phyloP scores from a whole-genome alignment of 2,113 vertebrate genomes.

The Corydoras maculifer region DNA sequence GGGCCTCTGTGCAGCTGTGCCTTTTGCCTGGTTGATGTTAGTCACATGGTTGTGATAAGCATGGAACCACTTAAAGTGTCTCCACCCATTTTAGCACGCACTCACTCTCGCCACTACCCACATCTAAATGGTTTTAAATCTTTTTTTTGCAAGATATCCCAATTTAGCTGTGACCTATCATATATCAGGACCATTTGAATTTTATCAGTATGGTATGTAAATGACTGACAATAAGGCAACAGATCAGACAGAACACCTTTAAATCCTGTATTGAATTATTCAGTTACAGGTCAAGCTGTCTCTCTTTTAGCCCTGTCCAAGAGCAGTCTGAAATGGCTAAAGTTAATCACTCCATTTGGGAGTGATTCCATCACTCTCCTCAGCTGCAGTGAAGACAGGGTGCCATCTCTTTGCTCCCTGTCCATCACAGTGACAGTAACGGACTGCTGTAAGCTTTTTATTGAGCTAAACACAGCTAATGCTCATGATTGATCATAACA shows the following conservation, averaged over 20 bases:
- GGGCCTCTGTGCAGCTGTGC: constrained; percentile 23
- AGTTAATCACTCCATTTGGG: constrained; percentile 39
- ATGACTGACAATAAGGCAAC: neutral
- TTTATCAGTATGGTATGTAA: neutral
- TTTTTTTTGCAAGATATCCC: constrained; percentile 24
- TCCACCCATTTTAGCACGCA: constrained; percentile 24
- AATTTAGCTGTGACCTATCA: constrained; percentile 19
- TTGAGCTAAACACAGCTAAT: constrained; percentile 9
- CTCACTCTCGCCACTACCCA: constrained; percentile 36
- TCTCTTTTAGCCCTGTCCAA: neutral
- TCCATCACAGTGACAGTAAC: constrained; percentile 26
- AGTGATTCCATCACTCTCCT: constrained; percentile 36
- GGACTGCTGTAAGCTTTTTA: constrained; percentile 41
- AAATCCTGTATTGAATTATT: neutral
- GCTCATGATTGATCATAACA: constrained; percentile 39
- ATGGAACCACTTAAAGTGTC: constrained; percentile 45
- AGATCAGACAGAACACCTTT: neutral
- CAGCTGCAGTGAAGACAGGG: constrained; percentile 6
- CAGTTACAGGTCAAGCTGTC: neutral
- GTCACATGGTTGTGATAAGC: constrained; percentile 37
- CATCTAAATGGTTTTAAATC: constrained; percentile 42
- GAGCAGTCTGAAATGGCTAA: constrained; percentile 3
- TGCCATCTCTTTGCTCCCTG: constrained; percentile 25
- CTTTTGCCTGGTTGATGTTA: constrained; percentile 24
- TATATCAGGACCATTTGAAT: neutral